phyloP scores from a whole-genome alignment of 2,888 invertebrate species.

The Cenopis cana region DNA sequence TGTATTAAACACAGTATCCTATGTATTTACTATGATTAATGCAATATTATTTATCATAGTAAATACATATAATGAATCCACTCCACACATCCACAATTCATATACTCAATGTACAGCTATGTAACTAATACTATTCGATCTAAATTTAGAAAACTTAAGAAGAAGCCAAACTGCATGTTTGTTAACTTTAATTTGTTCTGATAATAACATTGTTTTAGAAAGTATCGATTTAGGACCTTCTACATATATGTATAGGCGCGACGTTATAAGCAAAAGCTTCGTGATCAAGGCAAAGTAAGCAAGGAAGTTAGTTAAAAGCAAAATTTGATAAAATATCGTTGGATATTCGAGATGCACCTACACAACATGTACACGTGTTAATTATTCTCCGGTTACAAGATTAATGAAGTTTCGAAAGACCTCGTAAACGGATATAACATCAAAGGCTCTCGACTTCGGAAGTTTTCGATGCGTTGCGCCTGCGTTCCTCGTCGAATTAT shows the following conservation, averaged over 20 bases:
- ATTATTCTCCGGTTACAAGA: constrained; percentile 45
- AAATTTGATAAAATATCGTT: constrained; percentile 9
- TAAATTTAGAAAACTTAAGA: background rate
- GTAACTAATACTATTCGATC: background rate
- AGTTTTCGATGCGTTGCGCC: constrained; percentile 47
- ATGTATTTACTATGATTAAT: too few relatives aligned
- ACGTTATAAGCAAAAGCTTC: background rate
- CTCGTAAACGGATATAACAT: constrained; percentile 64
- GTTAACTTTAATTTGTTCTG: background rate
- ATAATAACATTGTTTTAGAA: background rate
- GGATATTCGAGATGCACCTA: constrained; percentile 21
- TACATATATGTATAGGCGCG: background rate
- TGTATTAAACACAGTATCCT: too few relatives aligned
- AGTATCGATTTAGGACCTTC: background rate
- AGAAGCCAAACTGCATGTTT: background rate
- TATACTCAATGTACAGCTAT: background rate
- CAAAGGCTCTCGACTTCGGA: constrained; percentile 52
- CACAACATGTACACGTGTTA: constrained; percentile 40
- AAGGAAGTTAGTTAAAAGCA: background rate
- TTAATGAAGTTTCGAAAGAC: constrained; percentile 56
- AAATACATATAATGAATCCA: background rate
- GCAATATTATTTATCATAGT: background rate
- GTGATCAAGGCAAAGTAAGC: background rate
- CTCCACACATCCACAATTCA: too few relatives aligned
- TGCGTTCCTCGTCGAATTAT: constrained; percentile 54